Evolutionary conservation across 2,113 vertebrate genomes (phyloP), one percentile per base, ranked within the genome.

Genomic region (Myotis brandtii): DNA sequence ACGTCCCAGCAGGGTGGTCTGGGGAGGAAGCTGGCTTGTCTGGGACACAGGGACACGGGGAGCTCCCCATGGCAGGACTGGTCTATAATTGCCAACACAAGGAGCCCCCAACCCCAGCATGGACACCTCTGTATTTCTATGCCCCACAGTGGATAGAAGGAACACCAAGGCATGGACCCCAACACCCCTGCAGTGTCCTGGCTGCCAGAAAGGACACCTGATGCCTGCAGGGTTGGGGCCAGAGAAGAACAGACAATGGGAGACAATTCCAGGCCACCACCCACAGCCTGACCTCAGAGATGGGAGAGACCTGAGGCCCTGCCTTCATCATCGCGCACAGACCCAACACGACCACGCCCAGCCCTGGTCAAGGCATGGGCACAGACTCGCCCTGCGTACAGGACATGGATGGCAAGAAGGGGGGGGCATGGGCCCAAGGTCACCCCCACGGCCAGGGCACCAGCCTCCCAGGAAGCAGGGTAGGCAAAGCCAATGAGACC

Each of bases 261-360:
- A n/a, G 34, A 17, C 27, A 10, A 50, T 12, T 23, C 9, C 6
- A n/a, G 20, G 1, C 23, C 66, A 13, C 20, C 2, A 4, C 1
- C 43, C 67, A 56, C 9, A 5, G 40, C 32, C 32, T 40, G 50
- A 77, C 5, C 9, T 70, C 30, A 34, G 27, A 27, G 52, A 34
- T 0, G 3, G 7, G 48, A 23, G 17, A 32, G 54, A 30, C 30
- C 21, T 27, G 4, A 59, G 11, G 11, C 34, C 18, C 34, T 18
- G 16, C 18, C 73, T 43, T 0, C 5, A 10, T n/a, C 50, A 21
- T 11, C 62, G 1, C 1, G 62, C 72, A 10, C 10, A 32, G 21
- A 72, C 27, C 43, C n/a, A 50, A 52, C 27, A 3, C 7, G 80
- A 12, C 80, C 16, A 20, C 1, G 54, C 69, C 76, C 62, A 18